Conservation (phyloP, 2,888 invertebrate genomes). For the Apodemia hepburni region DNA sequence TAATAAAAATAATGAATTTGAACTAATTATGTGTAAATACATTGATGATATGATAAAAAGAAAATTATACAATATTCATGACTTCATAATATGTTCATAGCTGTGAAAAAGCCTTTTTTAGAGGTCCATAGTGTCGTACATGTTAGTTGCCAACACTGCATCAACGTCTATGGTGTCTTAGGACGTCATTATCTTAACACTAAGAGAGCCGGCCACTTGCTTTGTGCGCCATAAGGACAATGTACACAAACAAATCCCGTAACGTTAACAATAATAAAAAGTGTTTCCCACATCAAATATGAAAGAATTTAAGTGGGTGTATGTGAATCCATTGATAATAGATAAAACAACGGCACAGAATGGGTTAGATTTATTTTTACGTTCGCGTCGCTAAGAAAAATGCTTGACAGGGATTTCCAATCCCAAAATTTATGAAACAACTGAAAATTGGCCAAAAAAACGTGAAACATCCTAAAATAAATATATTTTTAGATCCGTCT, state of each 20-base stretch:
- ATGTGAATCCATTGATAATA: constrained; percentile 1
- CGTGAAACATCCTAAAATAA: constrained; percentile 1
- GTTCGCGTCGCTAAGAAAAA: not conserved
- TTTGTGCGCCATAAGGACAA: too few relatives aligned
- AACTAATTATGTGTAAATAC: too few relatives aligned
- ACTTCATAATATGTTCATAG: too few relatives aligned
- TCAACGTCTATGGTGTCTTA: too few relatives aligned
- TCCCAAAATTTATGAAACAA: constrained; percentile 10
- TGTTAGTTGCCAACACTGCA: too few relatives aligned
- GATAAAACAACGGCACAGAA: constrained; percentile 1
- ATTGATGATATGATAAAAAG: too few relatives aligned
- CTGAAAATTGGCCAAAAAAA: constrained; percentile 1
- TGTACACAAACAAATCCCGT: not conserved
- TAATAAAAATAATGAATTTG: too few relatives aligned
- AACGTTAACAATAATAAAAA: constrained; percentile 30
- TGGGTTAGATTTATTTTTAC: constrained; percentile 12
- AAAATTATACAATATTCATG: too few relatives aligned
- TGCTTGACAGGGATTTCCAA: constrained; percentile 5
- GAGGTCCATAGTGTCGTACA: too few relatives aligned
- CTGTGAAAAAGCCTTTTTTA: too few relatives aligned
- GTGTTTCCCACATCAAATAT: constrained; percentile 23
- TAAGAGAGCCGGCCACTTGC: too few relatives aligned
- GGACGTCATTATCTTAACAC: too few relatives aligned
- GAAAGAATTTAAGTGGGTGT: constrained; percentile 1
- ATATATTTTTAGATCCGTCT: constrained; percentile 40